Percentiles rank a stretch among this genome's conserved stretches.
Conservation (phyloP, 2,888 invertebrate genomes). For the Harmothoe impar region DNA sequence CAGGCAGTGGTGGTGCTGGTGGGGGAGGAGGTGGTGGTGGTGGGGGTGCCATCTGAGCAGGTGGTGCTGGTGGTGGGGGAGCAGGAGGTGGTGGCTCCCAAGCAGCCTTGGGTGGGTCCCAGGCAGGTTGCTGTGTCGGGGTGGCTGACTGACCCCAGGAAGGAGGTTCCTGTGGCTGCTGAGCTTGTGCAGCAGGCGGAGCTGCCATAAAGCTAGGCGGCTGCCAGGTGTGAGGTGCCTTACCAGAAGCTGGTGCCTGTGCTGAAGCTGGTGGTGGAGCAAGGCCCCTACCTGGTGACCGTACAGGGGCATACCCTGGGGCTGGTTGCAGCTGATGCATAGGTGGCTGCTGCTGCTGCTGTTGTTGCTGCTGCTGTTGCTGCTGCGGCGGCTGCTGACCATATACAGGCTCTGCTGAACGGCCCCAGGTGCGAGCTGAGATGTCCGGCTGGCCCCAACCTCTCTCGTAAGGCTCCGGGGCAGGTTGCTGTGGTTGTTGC, state of each 20-base stretch:
- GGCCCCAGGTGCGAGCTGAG: constrained; percentile 20
- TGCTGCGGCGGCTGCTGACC: background rate
- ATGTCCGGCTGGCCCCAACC: constrained; percentile 63
- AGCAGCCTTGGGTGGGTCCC: background rate
- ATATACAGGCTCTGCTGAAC: background rate
- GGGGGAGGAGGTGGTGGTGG: constrained; percentile 68
- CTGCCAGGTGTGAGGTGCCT: constrained; percentile 57
- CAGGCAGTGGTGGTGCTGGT: constrained; percentile 63
- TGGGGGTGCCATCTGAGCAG: background rate
- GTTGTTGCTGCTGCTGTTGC: constrained; percentile 9
- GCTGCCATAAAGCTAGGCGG: background rate
- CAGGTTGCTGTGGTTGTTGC: background rate
- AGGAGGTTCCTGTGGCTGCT: constrained; percentile 63
- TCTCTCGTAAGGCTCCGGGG: constrained; percentile 57
- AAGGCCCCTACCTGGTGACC: background rate
- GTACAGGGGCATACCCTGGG: background rate
- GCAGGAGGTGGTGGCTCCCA: constrained; percentile 5
- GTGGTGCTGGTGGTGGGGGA: background rate
- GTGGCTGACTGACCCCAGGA: background rate
- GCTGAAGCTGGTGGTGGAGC: constrained; percentile 22
- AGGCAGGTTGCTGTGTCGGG: background rate
- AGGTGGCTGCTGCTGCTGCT: constrained; percentile 4
- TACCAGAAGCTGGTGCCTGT: constrained; percentile 37
- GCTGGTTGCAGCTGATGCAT: background rate
- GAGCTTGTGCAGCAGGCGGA: constrained; percentile 63